Evolutionary conservation across 2,113 vertebrate genomes (phyloP), one percentile per base, ranked within the genome.

Genomic region (Thalassoma bifasciatum): DNA sequence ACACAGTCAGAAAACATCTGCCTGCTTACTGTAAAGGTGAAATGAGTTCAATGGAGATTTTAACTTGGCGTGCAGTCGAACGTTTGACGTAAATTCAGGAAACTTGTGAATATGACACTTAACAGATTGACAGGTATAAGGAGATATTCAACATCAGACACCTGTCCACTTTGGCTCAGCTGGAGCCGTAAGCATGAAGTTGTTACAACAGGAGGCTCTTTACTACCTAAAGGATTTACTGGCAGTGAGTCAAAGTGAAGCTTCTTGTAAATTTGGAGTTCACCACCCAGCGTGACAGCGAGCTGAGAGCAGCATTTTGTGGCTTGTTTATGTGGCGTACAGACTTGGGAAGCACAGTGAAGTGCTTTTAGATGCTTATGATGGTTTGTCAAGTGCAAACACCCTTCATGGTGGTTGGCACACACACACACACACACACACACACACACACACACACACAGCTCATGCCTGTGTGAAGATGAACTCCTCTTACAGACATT

Each of bases 181-280:
- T 50, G 40, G n/a, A 62, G 16, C n/a, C 12, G 30, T 46, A 8
- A 67, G 11, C 14, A 17, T 38, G 17, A 10, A 23, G 50, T 38
- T 44, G 40, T 73, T 70, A 24, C 38, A 65, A 66, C 60, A 49
- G 46, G 52, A 82, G 21, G 34, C 36, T 75, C 24, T 71, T 71
- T 17, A 42, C 40, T 24, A 23, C 70, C 9, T 23, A 24, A 66
- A 62, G 37, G 21, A 57, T 57, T 5, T 51, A 70, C 66, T 58
- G 44, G 61, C 66, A 34, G 66, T 0, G 4, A 52, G 68, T 68
- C 67, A 75, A 64, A 75, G 3, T 10, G 10, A 8, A 46, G 63
- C 66, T 47, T 75, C 44, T 21, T 17, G 65, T 70, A 61, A 1
- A 70, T 37, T 37, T 34, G 24, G 1, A 62, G 72, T 71, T 42